phyloP scores from a whole-genome alignment of 1,140 invertebrate species.

The Heliconius congener region DNA sequence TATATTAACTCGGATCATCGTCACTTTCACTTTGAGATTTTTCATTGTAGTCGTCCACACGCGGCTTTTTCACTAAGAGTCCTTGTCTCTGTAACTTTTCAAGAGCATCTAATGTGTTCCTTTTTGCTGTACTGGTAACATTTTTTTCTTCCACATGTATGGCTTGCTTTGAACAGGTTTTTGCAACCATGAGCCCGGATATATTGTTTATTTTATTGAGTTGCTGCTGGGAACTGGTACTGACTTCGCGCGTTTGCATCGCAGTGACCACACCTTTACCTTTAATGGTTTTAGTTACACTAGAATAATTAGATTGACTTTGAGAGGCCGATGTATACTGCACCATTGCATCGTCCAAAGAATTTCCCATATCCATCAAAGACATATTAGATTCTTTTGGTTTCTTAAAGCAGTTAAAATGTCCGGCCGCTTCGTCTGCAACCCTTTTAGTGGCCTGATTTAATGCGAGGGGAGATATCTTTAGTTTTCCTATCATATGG shows the following conservation, averaged over 20 bases:
- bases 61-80: conserved; percentile 70
- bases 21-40: conserved; percentile 49
- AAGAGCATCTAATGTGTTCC: conserved; percentile 63
- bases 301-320: conserved; percentile 58
- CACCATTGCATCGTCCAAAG: conserved; percentile 39
- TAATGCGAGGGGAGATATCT: conserved; percentile 56
- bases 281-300: conserved; percentile 56
- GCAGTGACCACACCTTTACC: conserved; percentile 48
- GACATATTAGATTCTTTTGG: conserved; percentile 61
- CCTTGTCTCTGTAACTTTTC: conserved; percentile 72
- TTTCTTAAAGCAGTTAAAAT: conserved; percentile 71
- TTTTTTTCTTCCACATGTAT: conserved; percentile 55
- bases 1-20: conserved; percentile 48
- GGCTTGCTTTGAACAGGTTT: conserved; percentile 58
- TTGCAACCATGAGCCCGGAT: conserved; percentile 63
- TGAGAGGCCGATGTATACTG: conserved; percentile 54
- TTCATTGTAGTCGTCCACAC: conserved; percentile 57
- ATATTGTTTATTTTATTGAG: conserved; percentile 55
- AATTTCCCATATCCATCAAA: conserved; percentile 40
- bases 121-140: conserved; percentile 52
- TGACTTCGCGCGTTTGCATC: conserved; percentile 59
- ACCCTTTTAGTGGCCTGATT: conserved; percentile 51
- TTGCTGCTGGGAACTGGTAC: conserved; percentile 53
- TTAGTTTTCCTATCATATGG: conserved; percentile 50
- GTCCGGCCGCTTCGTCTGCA: conserved; percentile 49